Conservation (phyloP, 1,140 invertebrate species). For the Bombus affinis region DNA sequence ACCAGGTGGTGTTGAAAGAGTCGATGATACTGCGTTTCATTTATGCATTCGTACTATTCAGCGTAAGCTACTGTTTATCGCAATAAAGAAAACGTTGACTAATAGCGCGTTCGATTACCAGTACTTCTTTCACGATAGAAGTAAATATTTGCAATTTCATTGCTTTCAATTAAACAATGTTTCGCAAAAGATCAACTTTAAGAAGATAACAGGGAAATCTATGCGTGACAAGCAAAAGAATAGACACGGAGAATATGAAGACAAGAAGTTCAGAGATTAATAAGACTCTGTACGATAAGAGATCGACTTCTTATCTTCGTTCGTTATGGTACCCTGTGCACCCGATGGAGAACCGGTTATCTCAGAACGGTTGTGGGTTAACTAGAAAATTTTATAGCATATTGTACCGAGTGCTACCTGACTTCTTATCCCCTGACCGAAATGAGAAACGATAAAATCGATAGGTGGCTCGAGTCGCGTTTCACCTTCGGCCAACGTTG, state of each 20-base stretch:
- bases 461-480: slow-evolving; percentile 3
- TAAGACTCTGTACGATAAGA: slow-evolving; percentile 9
- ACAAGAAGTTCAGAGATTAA: slow-evolving; percentile 31
- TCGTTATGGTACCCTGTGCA: slow-evolving; percentile 39
- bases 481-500: background rate
- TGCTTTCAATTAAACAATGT: background rate
- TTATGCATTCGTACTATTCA: background rate
- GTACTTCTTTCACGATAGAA: background rate
- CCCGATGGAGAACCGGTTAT: slow-evolving; percentile 24
- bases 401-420: slow-evolving; percentile 10
- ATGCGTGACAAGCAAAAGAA: background rate
- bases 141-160: background rate
- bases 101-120: background rate
- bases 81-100: background rate
- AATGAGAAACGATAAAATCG: slow-evolving; percentile 34
- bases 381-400: slow-evolving; percentile 22
- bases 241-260: too few relatives aligned
- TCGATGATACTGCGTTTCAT: background rate
- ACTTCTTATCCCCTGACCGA: slow-evolving; percentile 19
- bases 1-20: slow-evolving; percentile 3
- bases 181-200: background rate
- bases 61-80: background rate
- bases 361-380: background rate
- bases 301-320: slow-evolving; percentile 24
- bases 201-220: background rate